These are phyloP conservation scores for Periophthalmus magnuspinnatus DNA, from an alignment of 2,797 vertebrate genomes.

Conservation along the genomic window DNA sequence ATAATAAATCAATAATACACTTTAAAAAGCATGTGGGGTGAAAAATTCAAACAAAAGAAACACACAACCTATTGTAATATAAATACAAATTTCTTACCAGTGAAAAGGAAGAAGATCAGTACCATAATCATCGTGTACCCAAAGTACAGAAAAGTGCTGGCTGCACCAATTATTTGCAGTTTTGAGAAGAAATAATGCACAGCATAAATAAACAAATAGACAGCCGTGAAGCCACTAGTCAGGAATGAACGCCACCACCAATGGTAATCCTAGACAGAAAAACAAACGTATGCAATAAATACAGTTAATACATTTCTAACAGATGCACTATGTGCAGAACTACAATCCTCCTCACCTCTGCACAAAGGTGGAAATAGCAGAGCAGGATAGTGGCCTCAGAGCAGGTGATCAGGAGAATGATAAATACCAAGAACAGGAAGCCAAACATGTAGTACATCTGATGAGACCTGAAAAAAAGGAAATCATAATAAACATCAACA, in stretches of 20 bases:
- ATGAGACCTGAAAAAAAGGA: slow-evolving; percentile 84
- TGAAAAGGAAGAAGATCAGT: slow-evolving; percentile 95
- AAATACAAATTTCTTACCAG: slow-evolving; percentile 74
- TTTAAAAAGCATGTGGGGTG: no score
- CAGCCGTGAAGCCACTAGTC: slow-evolving; percentile 89
- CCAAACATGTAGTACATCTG: slow-evolving; percentile 96
- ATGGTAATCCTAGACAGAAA: slow-evolving; percentile 83
- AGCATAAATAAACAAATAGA: slow-evolving; percentile 88
- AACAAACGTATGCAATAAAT: neutral
- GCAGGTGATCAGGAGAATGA: slow-evolving; percentile 91
- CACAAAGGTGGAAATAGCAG: slow-evolving; percentile 93
- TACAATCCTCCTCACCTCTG: slow-evolving; percentile 78
- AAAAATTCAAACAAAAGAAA: slow-evolving; percentile 2
- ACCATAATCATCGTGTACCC: slow-evolving; percentile 92
- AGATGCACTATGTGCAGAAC: neutral
- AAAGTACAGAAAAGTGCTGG: slow-evolving; percentile 91
- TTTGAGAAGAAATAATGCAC: slow-evolving; percentile 93
- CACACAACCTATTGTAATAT: neutral
- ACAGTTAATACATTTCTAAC: neutral
- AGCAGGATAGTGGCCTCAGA: slow-evolving; percentile 90
- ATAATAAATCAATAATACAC: neutral
- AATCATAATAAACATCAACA: neutral
- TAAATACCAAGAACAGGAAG: slow-evolving; percentile 91
- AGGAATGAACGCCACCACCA: slow-evolving; percentile 92
- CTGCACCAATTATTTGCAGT: slow-evolving; percentile 86